Percentiles rank a stretch among this genome's conserved stretches.
These are phyloP conservation scores for Schizotus pectinicornis DNA, from an alignment of 2,888 invertebrate genomes.

Conservation along the genomic window DNA sequence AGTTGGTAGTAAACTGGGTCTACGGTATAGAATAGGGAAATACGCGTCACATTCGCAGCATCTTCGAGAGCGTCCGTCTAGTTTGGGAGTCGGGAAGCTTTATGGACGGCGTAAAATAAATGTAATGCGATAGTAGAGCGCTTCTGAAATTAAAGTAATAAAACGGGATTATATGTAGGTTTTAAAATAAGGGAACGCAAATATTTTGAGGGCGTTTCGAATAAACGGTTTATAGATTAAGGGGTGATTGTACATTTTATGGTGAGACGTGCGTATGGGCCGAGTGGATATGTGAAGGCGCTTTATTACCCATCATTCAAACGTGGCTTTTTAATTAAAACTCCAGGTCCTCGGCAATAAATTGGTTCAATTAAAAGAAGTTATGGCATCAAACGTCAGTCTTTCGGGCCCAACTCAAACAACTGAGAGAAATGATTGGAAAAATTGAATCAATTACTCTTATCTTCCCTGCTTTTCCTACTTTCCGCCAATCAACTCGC, in stretches of 20 bases:
- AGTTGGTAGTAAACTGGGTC: constrained; percentile 5
- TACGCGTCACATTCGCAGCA: constrained; percentile 4
- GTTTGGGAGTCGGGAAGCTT: constrained; percentile 31
- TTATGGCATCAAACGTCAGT: constrained; percentile 27
- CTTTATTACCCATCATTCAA: constrained; percentile 8
- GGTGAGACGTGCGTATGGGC: constrained; percentile 6
- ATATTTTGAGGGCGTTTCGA: constrained; percentile 36
- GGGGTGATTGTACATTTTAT: constrained; percentile 28
- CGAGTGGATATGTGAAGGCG: constrained; percentile 1
- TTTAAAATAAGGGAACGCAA: constrained; percentile 44
- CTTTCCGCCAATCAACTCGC: constrained; percentile 40
- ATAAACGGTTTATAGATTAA: constrained; percentile 38
- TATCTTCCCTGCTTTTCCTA: constrained; percentile 26
- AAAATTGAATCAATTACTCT: constrained; percentile 40
- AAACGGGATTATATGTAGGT: constrained; percentile 43
- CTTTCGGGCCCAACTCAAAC: constrained; percentile 13
- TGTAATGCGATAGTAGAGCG: constrained; percentile 40
- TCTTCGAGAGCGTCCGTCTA: constrained; percentile 12
- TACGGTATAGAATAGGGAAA: constrained; percentile 4
- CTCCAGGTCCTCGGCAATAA: constrained; percentile 10
- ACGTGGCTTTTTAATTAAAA: constrained; percentile 14
- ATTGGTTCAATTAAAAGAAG: constrained; percentile 25
- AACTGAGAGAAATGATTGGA: constrained; percentile 33
- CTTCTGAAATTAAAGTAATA: constrained; percentile 49
- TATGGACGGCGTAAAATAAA: constrained; percentile 42